Conservation (phyloP, 2,113 vertebrate genomes). For the Pterocles orientalis region DNA sequence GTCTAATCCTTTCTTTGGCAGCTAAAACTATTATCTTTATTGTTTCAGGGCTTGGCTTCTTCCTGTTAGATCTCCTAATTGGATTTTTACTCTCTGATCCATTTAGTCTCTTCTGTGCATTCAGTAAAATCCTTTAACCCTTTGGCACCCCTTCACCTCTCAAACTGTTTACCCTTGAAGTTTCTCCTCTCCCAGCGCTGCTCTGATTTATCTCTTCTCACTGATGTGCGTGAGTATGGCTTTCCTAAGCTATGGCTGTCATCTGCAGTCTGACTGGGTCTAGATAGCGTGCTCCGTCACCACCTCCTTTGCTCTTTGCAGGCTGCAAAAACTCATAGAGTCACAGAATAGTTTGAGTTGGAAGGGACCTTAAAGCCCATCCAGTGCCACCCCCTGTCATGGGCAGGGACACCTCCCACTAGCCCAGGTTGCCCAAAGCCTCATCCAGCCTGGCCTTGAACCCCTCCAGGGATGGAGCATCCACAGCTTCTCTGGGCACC, state of each 20-base stretch:
- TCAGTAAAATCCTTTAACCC: constrained; percentile 32
- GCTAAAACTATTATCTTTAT: constrained; percentile 40
- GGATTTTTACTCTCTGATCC: constrained; percentile 49
- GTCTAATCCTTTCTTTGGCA: constrained; percentile 40
- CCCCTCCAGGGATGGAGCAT: too few species aligned
- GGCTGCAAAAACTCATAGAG: background rate
- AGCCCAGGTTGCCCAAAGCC: too few species aligned
- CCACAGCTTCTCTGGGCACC: too few species aligned
- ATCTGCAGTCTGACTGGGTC: background rate
- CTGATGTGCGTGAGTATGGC: background rate
- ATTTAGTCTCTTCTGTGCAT: constrained; percentile 20
- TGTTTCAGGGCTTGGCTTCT: constrained; percentile 44
- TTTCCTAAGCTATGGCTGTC: background rate
- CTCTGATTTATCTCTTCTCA: background rate
- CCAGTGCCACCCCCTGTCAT: too few species aligned
- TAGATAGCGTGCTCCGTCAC: background rate
- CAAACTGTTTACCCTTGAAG: background rate
- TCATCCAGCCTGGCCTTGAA: too few species aligned
- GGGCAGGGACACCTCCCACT: too few species aligned
- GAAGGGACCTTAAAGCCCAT: too few species aligned
- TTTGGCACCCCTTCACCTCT: background rate
- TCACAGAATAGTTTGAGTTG: too few species aligned
- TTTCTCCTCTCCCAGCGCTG: background rate
- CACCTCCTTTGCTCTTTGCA: background rate
- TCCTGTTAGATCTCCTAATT: constrained; percentile 48